Conservation (phyloP, 2,888 invertebrate genomes). For the Dione juno region DNA sequence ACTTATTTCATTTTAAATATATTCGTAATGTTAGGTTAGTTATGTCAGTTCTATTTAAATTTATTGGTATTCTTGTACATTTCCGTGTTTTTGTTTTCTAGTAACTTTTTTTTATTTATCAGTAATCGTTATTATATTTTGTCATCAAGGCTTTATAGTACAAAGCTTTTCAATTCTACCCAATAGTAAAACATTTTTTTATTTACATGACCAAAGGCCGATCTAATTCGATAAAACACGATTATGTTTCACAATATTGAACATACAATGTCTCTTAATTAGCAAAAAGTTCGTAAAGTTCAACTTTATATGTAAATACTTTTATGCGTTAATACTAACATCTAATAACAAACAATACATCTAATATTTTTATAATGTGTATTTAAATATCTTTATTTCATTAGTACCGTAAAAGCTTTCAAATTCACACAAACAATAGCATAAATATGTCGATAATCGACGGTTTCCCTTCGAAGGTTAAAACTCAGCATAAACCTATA, state of each 20-base stretch:
- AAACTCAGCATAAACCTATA: slow-evolving; percentile 25
- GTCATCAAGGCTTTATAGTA: background rate
- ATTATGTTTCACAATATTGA: background rate
- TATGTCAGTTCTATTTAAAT: background rate
- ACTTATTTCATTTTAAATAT: slow-evolving; percentile 5
- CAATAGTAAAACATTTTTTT: background rate
- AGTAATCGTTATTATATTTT: background rate
- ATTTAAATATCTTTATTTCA: background rate
- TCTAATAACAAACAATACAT: too few relatives aligned
- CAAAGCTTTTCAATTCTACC: background rate
- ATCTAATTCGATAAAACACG: background rate
- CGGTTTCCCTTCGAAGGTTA: slow-evolving; percentile 36
- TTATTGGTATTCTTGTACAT: background rate
- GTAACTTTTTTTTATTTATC: background rate
- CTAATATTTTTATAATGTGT: background rate
- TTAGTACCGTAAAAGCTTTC: background rate
- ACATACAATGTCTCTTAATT: background rate
- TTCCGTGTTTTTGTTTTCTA: background rate
- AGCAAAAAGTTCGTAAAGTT: background rate
- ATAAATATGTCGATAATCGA: slow-evolving; percentile 32
- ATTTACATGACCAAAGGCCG: background rate
- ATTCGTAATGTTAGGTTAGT: background rate
- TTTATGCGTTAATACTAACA: too few relatives aligned
- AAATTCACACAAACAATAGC: slow-evolving; percentile 26
- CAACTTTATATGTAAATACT: background rate